Percentiles rank a stretch among this genome's conserved stretches.
These are phyloP conservation scores for Drosophila merina DNA, from an alignment of 2,888 invertebrate species.

Conservation along the genomic window DNA sequence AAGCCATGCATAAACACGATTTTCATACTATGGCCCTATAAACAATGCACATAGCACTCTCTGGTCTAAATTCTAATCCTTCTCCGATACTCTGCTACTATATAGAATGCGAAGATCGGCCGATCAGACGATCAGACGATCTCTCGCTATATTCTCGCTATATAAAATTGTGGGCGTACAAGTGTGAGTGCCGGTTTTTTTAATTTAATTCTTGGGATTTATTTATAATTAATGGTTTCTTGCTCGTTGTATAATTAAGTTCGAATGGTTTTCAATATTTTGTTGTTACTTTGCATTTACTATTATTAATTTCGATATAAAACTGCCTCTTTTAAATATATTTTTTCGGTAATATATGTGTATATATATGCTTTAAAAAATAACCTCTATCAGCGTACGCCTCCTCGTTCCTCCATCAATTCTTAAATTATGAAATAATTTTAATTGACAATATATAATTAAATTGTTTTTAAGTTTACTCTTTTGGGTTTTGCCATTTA, in stretches of 20 bases:
- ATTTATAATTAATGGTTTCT: slow-evolving; percentile 50
- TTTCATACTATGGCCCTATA: slow-evolving; percentile 74
- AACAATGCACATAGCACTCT: slow-evolving; percentile 75
- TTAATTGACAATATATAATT: slow-evolving; percentile 79
- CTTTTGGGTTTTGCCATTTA: slow-evolving; percentile 19
- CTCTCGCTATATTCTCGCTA: slow-evolving; percentile 43
- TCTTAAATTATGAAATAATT: slow-evolving; percentile 76
- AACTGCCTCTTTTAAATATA: slow-evolving; percentile 65
- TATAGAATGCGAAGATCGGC: slow-evolving; percentile 42
- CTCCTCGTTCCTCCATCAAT: slow-evolving; percentile 51
- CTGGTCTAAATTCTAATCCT: slow-evolving; percentile 74
- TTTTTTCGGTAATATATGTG: slow-evolving; percentile 46
- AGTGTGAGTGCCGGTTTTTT: slow-evolving; percentile 38
- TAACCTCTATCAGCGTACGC: slow-evolving; percentile 71
- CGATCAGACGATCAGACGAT: background rate
- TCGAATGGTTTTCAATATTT: slow-evolving; percentile 81
- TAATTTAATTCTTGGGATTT: slow-evolving; percentile 9
- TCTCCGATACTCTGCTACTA: slow-evolving; percentile 47
- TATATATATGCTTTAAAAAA: slow-evolving; percentile 74
- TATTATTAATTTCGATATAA: slow-evolving; percentile 75
- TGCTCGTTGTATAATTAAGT: slow-evolving; percentile 83
- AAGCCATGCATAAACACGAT: slow-evolving; percentile 77
- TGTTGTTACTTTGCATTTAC: slow-evolving; percentile 61
- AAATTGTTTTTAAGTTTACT: slow-evolving; percentile 59
- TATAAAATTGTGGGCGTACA: slow-evolving; percentile 54